A percentile compares a stretch with the other conserved stretches of the same genome.
phyloP scores from a whole-genome alignment of 2,888 invertebrate species.

The Lasioglossum leucozonium region DNA sequence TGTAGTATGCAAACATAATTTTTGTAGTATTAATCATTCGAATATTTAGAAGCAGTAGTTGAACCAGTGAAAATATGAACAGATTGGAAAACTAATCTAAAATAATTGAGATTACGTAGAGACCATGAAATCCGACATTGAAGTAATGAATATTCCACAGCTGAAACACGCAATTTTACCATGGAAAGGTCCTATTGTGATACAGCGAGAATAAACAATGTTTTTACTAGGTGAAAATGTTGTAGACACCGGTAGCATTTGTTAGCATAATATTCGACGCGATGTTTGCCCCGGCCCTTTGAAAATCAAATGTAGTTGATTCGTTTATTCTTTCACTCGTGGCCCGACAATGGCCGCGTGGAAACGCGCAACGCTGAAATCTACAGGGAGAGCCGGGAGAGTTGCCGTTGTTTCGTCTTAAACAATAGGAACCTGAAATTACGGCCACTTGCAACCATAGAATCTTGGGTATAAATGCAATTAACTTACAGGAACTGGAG shows the following conservation, averaged over 20 bases:
- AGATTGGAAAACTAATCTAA: too few relatives aligned
- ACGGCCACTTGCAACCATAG: conserved; percentile 71
- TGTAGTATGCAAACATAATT: too few relatives aligned
- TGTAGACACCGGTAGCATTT: not conserved
- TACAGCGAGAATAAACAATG: not conserved
- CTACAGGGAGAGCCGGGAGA: conserved; percentile 13
- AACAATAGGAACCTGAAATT: conserved; percentile 66
- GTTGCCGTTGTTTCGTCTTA: conserved; percentile 51
- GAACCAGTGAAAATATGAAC: too few relatives aligned
- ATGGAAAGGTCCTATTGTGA: not conserved
- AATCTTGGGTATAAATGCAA: conserved; percentile 73
- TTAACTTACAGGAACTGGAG: conserved; percentile 74
- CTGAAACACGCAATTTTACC: not conserved
- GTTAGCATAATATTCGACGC: not conserved
- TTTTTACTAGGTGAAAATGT: not conserved
- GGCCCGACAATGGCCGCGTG: conserved; percentile 25
- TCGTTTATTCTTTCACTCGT: conserved; percentile 35
- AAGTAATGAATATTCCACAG: not conserved
- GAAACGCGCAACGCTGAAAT: conserved; percentile 32
- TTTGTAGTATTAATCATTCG: too few relatives aligned
- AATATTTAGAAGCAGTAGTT: too few relatives aligned
- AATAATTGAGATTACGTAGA: not conserved
- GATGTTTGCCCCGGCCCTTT: not conserved
- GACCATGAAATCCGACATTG: not conserved
- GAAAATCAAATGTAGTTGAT: conserved; percentile 24